Evolutionary conservation across 1,140 invertebrate species (phyloP), one percentile per base, ranked within the genome.

Genomic region (Lethocerus indicus): DNA sequence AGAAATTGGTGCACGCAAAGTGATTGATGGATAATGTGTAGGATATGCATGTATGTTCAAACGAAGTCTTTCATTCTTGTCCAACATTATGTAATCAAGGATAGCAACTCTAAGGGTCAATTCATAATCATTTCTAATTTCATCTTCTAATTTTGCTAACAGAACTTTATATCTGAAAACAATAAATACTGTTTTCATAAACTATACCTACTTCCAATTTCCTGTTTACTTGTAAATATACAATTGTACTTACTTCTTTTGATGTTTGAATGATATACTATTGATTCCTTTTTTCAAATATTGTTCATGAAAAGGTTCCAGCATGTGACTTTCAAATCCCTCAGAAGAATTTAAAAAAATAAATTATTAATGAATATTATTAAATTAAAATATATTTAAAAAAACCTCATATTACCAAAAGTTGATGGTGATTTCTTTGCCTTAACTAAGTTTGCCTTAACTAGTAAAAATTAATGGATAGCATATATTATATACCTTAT

Each of bases 1-100:
- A 0, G 85, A 79, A 37, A 88, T 72, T 2, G 87, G 87, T 25
- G 81, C 81, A 35, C 83, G 67, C 25, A 88, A 71, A 1, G 73
- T 56, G 28, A 74, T 60, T 46, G 67, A 57, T 2, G 78, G 77
- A 68, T 75, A 83, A 18, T 70, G 59, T 1, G 64, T 52, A 12
- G 80, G 79, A 47, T 75, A 63, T 36, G 68, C 70, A 28, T 68
- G 58, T 35, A 87, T 78, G 36, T 66, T 64, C 4, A 87, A 64
- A 44, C 81, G 67, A 35, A 64, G 61, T 53, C 70, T 65, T 64
- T 87, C 81, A 12, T 57, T 55, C 0, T 69, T 67, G 63, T 87
- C 80, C 57, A 78, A 67, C n/a, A 87, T 57, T 32, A 87, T 73
- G 58, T 83, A 85, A 52, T 76, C 66, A 5, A 86, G 57, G 42